These are phyloP conservation scores for Melanostigma gelatinosum DNA, from an alignment of 2,113 vertebrate genomes.

Conservation along the genomic window DNA sequence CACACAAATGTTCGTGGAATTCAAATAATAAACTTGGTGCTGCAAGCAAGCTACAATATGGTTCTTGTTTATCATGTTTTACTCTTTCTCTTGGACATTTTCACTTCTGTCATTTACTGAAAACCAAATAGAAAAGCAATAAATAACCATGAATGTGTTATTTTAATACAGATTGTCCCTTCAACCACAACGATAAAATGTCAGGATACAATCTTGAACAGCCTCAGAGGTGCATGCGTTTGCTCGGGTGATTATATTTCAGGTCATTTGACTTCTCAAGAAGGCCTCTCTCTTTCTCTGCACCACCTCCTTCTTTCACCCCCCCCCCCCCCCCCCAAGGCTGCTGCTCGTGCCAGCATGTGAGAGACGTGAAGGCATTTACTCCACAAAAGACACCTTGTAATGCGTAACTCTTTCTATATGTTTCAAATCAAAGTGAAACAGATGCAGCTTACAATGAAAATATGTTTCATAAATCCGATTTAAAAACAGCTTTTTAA, in stretches of 20 bases:
- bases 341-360: conserved; percentile 36
- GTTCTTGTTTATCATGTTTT: background rate
- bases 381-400: background rate
- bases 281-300: background rate
- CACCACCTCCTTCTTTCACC: background rate
- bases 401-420: background rate
- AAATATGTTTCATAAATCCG: background rate
- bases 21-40: background rate
- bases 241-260: conserved; percentile 37
- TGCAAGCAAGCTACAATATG: background rate
- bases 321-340: background rate
- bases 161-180: background rate
- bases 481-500: background rate
- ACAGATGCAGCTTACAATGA: background rate
- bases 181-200: background rate
- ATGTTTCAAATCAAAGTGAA: conserved; percentile 11
- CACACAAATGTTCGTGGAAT: conserved; percentile 7
- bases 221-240: conserved; percentile 27
- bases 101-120: background rate
- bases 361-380: conserved; percentile 41
- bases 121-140: background rate
- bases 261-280: conserved; percentile 58
- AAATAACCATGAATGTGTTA: background rate
- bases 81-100: background rate
- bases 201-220: conserved; percentile 24